Base-by-base conservation (phyloP, 2,113 vertebrate genomes). In the Hippocampus zosterae region DNA sequence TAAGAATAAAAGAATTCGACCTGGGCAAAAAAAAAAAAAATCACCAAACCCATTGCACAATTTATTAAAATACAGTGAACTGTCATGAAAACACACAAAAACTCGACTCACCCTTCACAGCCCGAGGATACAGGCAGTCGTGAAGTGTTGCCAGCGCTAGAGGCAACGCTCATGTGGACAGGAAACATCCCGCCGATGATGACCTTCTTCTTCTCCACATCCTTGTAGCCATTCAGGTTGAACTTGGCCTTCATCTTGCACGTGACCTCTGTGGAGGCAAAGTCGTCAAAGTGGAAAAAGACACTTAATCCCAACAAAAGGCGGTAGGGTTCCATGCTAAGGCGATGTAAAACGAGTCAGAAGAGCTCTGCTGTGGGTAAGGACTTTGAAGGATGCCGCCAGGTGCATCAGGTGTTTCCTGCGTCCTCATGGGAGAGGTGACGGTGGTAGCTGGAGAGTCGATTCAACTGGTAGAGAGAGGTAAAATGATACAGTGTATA, bases 181-280 rank as follows among this genome's bases (percentile, higher is more conserved):
- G 93, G 91, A 78, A 95, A 96, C 92, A 94, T 91, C 11, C 94
- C 93, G 46, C 93, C 91, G 1, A 95, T 68, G 0, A 94, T 87
- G 0, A 94, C 88, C 48, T 85, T 88, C 65, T 92, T 93, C 73
- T 93, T 93, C 48, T 88, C 85, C 13, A 92, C 86, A 12, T 93
- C 72, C 73, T 93, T 92, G 76, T 93, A 94, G 18, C 92, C 92
- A 15, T 67, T 90, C 79, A 95, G 85, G 76, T 93, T 84, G 80
- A 91, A 87, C 72, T 93, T 90, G 65, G 84, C 90, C 61, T 93
- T 91, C 50, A 92, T 74, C 64, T 92, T 88, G 73, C 91, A 92
- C 0, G 69, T 82, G 18, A 84, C 65, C 57, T 87, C 73, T 1
- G 80, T 75, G 3, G 70, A 73, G 19, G 79, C 48, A 10, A 23